Conservation (phyloP, 2,113 vertebrate species). For the Myiagra hebetior region DNA sequence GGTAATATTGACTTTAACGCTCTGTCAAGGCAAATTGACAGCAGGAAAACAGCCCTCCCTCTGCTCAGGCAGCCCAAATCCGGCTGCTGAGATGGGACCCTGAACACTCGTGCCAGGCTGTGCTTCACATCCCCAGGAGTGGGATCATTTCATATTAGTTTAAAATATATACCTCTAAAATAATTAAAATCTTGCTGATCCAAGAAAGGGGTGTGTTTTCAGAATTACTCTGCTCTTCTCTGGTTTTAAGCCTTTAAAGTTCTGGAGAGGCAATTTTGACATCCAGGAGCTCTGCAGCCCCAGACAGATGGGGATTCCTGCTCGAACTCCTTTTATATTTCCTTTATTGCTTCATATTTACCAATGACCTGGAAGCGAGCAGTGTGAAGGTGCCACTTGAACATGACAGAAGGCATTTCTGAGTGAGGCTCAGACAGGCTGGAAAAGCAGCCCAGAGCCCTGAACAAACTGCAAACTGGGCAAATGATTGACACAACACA, state of each 20-base stretch:
- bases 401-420: background rate
- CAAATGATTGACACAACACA: background rate
- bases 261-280: background rate
- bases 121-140: background rate
- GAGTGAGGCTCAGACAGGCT: background rate
- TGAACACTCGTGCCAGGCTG: background rate
- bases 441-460: background rate
- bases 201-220: background rate
- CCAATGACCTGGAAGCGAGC: background rate
- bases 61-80: background rate
- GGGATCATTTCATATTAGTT: background rate
- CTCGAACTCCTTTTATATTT: background rate
- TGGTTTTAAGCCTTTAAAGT: background rate
- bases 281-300: background rate
- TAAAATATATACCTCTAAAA: background rate
- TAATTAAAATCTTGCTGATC: background rate
- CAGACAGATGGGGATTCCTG: background rate
- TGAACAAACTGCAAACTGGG: background rate
- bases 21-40: slow-evolving; percentile 66
- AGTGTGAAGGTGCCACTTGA: background rate
- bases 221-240: background rate
- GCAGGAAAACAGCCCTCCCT: background rate
- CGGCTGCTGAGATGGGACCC: background rate
- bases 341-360: background rate
- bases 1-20: slow-evolving; percentile 64